Evolutionary conservation across 1,140 invertebrate species (phyloP).

Genomic region (Dreissena polymorpha): DNA sequence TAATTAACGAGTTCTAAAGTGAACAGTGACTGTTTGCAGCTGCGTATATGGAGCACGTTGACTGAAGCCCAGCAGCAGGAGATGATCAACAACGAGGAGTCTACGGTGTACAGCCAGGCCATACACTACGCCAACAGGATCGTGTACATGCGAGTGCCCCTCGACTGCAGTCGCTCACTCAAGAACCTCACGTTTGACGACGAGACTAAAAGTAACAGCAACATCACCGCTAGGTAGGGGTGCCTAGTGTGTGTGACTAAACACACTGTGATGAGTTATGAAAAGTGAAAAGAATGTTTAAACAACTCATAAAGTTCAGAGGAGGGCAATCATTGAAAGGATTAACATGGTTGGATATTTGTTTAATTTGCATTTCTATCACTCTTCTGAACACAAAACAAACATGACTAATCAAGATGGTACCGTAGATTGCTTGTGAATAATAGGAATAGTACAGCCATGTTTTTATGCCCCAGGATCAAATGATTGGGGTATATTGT

Average conservation of each 20-base stretch:
- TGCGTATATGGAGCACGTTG: constrained; percentile 78
- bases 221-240: constrained; percentile 88
- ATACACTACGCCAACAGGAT: constrained; percentile 99
- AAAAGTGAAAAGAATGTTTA: not conserved
- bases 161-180: constrained; percentile 86
- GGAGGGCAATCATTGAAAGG: no score
- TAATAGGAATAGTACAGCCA: no score
- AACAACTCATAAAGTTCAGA: not conserved
- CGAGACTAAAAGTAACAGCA: constrained; percentile 87
- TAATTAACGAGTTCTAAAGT: no score
- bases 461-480: no score
- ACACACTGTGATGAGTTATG: no score
- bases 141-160: constrained; percentile 95
- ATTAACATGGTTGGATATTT: no score
- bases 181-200: constrained; percentile 79
- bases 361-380: no score
- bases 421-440: no score
- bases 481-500: no score
- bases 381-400: no score
- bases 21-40: constrained; percentile 68
- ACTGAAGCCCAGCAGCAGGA: constrained; percentile 85
- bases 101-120: constrained; percentile 97
- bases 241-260: not conserved
- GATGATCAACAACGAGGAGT: constrained; percentile 94
- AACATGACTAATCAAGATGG: no score